Percentiles rank a stretch among this genome's conserved stretches.
phyloP scores from a whole-genome alignment of 1,140 invertebrate species.

The Heliothis subflexa region DNA sequence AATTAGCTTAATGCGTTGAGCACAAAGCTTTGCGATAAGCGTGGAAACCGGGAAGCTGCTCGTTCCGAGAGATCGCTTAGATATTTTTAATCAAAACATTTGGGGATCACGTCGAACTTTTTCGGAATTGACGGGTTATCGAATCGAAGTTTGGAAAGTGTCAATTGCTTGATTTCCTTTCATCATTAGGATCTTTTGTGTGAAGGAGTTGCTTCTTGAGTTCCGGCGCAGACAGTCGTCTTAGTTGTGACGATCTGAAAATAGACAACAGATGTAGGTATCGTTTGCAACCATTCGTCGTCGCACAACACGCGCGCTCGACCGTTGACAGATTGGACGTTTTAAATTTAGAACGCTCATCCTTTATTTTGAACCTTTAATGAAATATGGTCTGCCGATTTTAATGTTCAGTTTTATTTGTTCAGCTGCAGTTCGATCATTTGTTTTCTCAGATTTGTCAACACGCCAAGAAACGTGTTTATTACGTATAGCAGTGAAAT shows the following conservation, averaged over 20 bases:
- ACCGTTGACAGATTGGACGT: constrained; percentile 83
- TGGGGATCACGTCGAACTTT: constrained; percentile 52
- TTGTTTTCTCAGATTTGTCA: constrained; percentile 6
- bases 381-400: constrained; percentile 81
- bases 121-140: constrained; percentile 36
- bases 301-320: constrained; percentile 79
- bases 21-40: constrained; percentile 82
- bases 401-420: constrained; percentile 52
- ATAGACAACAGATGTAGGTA: constrained; percentile 83
- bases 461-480: neutral
- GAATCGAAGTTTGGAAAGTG: constrained; percentile 47
- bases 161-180: constrained; percentile 61
- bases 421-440: constrained; percentile 1
- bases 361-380: constrained; percentile 78
- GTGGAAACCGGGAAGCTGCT: constrained; percentile 66
- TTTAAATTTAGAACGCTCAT: constrained; percentile 79
- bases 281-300: constrained; percentile 80
- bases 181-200: constrained; percentile 57
- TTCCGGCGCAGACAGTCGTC: constrained; percentile 76
- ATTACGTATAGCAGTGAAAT: neutral
- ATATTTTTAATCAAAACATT: constrained; percentile 69
- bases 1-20: constrained; percentile 84
- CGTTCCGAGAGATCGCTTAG: constrained; percentile 52
- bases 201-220: constrained; percentile 69
- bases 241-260: constrained; percentile 79